Evolutionary conservation across 2,113 vertebrate species (phyloP).

Genomic region (Athene noctua): DNA sequence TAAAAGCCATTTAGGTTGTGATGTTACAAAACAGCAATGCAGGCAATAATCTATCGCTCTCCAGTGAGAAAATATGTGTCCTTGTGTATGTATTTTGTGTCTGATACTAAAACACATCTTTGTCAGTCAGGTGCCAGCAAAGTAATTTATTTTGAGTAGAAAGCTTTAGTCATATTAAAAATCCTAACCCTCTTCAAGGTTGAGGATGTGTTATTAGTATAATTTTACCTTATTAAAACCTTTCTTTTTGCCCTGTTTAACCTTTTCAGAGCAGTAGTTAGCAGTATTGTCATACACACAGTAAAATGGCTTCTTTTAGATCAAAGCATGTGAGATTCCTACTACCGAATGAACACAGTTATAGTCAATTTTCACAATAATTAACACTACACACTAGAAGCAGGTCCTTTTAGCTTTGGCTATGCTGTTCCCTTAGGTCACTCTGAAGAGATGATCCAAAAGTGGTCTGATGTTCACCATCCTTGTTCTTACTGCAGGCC

Average conservation of each 20-base stretch:
- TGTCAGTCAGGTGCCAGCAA: slow-evolving; percentile 1
- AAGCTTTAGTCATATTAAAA: slow-evolving; percentile 13
- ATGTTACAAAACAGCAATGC: slow-evolving; percentile 73
- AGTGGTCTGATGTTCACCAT: not conserved
- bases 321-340: not conserved
- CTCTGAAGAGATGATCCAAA: not conserved
- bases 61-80: slow-evolving; percentile 39
- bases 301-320: not conserved
- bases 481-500: not conserved
- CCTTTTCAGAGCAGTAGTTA: not conserved
- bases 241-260: not conserved
- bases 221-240: slow-evolving; percentile 14
- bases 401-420: not conserved
- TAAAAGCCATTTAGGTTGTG: slow-evolving; percentile 70
- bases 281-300: not conserved
- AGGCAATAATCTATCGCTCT: slow-evolving; percentile 49
- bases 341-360: not conserved
- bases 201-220: not conserved
- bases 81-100: not conserved
- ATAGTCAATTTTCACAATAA: not conserved
- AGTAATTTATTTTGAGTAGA: slow-evolving; percentile 8
- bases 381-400: not conserved
- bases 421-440: not conserved
- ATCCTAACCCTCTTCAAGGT: not conserved
- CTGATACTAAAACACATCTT: slow-evolving; percentile 27